Evolutionary conservation across 2,797 vertebrate species (phyloP).

Genomic region (Peromyscus melanophrys): DNA sequence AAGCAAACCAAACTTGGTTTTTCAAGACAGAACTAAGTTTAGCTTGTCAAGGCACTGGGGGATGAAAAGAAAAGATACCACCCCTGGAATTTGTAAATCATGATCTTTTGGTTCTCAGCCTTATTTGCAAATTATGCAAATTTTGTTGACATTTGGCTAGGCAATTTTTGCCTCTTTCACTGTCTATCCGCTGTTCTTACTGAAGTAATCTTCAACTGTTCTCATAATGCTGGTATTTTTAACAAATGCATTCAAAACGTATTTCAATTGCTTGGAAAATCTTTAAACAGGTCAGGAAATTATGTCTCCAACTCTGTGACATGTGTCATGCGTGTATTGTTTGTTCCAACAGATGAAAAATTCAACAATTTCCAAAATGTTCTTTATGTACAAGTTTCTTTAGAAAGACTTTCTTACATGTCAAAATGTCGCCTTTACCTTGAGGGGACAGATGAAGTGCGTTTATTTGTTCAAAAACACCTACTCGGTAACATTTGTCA

Average conservation of each 20-base stretch:
- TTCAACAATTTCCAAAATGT: slow-evolving; percentile 65
- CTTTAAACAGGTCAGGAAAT: slow-evolving; percentile 68
- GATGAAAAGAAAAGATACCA: background rate
- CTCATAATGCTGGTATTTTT: slow-evolving; percentile 1
- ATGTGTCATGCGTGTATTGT: slow-evolving; percentile 20
- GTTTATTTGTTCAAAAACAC: slow-evolving; percentile 64
- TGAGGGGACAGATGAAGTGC: slow-evolving; percentile 66
- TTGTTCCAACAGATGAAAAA: slow-evolving; percentile 65
- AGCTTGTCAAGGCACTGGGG: background rate
- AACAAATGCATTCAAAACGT: slow-evolving; percentile 57
- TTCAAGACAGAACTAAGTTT: slow-evolving; percentile 2
- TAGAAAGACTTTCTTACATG: slow-evolving; percentile 60
- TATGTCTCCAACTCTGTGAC: slow-evolving; percentile 59
- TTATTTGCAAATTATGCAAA: slow-evolving; percentile 65
- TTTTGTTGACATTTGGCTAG: slow-evolving; percentile 53
- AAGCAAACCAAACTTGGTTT: slow-evolving; percentile 24
- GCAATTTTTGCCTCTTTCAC: slow-evolving; percentile 46
- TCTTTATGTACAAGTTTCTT: slow-evolving; percentile 66
- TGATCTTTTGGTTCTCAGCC: slow-evolving; percentile 43
- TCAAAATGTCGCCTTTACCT: slow-evolving; percentile 79
- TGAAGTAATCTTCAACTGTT: background rate
- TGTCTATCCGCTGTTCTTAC: slow-evolving; percentile 21
- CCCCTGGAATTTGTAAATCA: slow-evolving; percentile 9
- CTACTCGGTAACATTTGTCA: slow-evolving; percentile 69
- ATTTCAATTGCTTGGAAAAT: slow-evolving; percentile 34